Evolutionary conservation across 2,888 invertebrate genomes (phyloP), one percentile per base, ranked within the genome.

Genomic region (Thecophora atra): DNA sequence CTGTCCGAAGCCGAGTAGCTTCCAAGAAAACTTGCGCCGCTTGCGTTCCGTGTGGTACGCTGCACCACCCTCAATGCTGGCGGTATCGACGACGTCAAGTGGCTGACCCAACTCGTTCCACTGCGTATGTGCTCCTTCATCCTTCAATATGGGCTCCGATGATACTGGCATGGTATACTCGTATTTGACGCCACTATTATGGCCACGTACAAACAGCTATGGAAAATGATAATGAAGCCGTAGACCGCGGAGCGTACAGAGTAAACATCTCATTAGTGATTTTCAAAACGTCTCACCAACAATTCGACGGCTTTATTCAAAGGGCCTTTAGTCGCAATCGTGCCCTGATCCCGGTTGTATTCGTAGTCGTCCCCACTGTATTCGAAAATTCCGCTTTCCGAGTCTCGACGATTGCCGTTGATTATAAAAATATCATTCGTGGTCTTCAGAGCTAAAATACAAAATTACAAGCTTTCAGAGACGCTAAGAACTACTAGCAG

Each of bases 101-200:
- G 82, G 81, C 17, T 79, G 77, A 0, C 84, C 84, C 42, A 77
- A 70, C 72, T 81, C 81, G 75, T 84, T 83, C 84, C 85, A 84
- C 52, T 83, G 77, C 75, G 79, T 83, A 80, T 79, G 85, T 71
- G 77, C 72, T 68, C 84, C 84, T 28, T 87, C 83, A 70, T 85
- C 79, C 76, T 85, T 88, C 84, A 76, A 77, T 74, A 76, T 87
- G 1, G 79, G 74, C 11, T 80, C 77, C 11, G 84, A 80, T 76
- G 89, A 87, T 74, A 91, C 86, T 58, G 95, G 94, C 73, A 96
- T 87, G 77, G 93, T 91, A 83, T 94, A 97, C 82, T 95, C 94
- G 87, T 96, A 96, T 85, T 94, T 92, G 79, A 96, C 91, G 15
- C 94, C 95, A 56, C 93, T 92, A 87, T 95, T 96, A 78, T 91